These are phyloP conservation scores for Diachasma alloeum DNA, from an alignment of 1,140 invertebrate species.

Conservation along the genomic window DNA sequence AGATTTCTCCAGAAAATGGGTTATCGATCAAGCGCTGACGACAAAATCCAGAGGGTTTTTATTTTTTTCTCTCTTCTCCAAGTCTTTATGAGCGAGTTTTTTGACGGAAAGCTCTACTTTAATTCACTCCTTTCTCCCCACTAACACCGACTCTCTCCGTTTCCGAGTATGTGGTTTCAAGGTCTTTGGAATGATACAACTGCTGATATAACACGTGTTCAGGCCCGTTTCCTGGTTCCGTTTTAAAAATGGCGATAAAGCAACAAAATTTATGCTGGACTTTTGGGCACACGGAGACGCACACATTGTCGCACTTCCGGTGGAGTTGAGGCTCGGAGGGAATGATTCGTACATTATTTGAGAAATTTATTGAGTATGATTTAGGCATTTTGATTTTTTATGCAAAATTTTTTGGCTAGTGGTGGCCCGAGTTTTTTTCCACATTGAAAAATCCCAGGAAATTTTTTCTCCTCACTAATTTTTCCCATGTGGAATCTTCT, in stretches of 20 bases:
- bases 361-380: no score
- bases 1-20: slow-evolving; percentile 45
- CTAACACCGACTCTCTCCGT: background rate
- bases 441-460: no score
- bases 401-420: no score
- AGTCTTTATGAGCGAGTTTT: background rate
- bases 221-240: background rate
- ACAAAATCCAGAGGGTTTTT: background rate
- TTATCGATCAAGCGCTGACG: slow-evolving; percentile 42
- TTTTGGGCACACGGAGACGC: no score
- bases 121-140: background rate
- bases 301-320: no score
- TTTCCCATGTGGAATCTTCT: no score
- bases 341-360: no score
- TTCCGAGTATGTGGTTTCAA: background rate
- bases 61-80: background rate
- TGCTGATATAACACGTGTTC: background rate
- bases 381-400: no score
- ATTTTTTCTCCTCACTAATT: no score
- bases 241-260: background rate
- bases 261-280: background rate
- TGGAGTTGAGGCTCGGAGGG: no score
- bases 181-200: background rate
- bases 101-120: background rate
- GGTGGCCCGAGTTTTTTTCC: no score